Conservation (phyloP, 2,888 invertebrate genomes). For the Latheticus oryzae region DNA sequence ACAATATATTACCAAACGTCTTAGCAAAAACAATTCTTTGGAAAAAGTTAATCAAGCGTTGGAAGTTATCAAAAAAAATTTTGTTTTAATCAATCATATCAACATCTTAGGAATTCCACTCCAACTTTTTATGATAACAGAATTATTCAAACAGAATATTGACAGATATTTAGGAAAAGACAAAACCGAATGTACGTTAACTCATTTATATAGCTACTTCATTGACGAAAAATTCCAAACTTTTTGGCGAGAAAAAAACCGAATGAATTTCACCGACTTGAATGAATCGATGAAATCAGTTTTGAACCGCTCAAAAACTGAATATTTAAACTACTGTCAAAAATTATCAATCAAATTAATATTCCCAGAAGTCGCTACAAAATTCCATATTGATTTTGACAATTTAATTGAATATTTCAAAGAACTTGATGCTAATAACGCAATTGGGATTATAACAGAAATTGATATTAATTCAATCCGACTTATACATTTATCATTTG, state of each 20-base stretch:
- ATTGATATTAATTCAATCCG: not conserved
- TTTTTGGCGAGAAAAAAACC: not conserved
- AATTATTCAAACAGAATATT: conserved; percentile 3
- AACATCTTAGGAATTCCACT: conserved; percentile 16
- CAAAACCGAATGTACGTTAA: conserved; percentile 2
- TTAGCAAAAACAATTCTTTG: too few relatives aligned
- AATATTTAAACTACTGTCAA: not conserved
- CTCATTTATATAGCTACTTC: conserved; percentile 4
- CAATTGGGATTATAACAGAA: not conserved
- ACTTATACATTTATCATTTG: not conserved
- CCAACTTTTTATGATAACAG: conserved; percentile 14
- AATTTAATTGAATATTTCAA: too few relatives aligned
- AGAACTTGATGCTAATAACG: too few relatives aligned
- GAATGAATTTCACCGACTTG: not conserved
- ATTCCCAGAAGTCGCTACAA: not conserved
- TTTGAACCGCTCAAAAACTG: not conserved
- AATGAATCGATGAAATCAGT: not conserved
- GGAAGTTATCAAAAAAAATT: not conserved
- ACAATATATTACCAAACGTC: not conserved
- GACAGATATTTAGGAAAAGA: not conserved
- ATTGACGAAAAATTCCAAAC: conserved; percentile 9
- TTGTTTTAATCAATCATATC: not conserved
- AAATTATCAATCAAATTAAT: not conserved
- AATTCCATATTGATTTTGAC: too few relatives aligned
- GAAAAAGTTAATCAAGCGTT: not conserved